Conservation (phyloP, 2,113 vertebrate genomes). For the Glareola pratincola region DNA sequence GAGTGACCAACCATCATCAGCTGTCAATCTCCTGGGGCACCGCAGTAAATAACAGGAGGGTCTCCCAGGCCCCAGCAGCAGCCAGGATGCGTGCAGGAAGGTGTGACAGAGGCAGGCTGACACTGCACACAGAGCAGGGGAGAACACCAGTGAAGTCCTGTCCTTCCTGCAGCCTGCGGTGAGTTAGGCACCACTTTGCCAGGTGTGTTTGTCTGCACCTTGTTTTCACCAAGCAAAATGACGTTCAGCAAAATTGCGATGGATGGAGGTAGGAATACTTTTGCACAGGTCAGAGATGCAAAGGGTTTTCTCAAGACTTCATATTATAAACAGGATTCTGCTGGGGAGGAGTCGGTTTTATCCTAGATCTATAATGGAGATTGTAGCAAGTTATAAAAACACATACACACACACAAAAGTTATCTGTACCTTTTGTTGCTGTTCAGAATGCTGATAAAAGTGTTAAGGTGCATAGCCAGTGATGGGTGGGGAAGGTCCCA, state of each 20-base stretch:
- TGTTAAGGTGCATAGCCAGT: neutral
- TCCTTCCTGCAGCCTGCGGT: neutral
- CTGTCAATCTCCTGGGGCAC: neutral
- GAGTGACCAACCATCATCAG: neutral
- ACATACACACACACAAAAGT: neutral
- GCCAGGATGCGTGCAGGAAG: neutral
- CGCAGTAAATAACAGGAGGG: neutral
- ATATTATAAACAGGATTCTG: neutral
- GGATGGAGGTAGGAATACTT: neutral
- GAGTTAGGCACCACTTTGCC: neutral
- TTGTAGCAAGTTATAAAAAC: neutral
- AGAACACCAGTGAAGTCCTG: neutral
- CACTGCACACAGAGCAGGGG: neutral
- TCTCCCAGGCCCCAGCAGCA: neutral
- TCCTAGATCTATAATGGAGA: neutral
- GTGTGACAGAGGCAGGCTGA: neutral
- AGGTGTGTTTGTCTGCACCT: neutral
- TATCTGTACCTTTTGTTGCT: neutral
- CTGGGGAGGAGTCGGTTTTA: neutral
- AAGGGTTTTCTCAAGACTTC: neutral
- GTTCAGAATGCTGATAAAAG: neutral
- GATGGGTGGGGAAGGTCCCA: neutral
- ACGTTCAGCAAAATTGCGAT: neutral
- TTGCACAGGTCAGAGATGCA: neutral
- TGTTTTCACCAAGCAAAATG: neutral